Evolutionary conservation across 2,888 invertebrate genomes (phyloP).

Genomic region (Xylota sylvarum): DNA sequence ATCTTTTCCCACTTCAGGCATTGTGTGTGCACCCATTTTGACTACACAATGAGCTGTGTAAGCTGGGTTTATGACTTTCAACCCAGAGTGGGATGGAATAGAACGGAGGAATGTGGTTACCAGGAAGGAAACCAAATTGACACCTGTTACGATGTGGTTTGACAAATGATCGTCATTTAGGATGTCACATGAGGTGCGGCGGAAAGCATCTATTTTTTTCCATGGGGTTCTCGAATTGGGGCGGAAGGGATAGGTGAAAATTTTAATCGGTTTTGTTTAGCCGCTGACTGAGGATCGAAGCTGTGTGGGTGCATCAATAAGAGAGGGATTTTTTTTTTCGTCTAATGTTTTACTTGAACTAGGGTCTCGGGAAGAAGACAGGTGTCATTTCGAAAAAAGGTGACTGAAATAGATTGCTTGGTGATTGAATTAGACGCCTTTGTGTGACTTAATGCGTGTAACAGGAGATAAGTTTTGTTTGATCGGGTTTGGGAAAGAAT

Average conservation of each 20-base stretch:
- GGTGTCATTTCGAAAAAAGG: conserved; percentile 31
- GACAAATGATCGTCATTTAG: conserved; percentile 64
- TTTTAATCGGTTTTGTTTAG: conserved; percentile 37
- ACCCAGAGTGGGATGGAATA: not conserved
- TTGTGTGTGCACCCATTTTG: conserved; percentile 29
- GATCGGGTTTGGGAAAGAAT: conserved; percentile 9
- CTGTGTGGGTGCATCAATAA: conserved; percentile 19
- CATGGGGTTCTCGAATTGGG: conserved; percentile 7
- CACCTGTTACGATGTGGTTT: conserved; percentile 45
- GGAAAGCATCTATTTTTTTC: conserved; percentile 27
- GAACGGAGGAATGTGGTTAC: not conserved
- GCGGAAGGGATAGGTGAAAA: conserved; percentile 34
- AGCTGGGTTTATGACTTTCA: conserved; percentile 24
- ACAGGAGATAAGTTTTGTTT: conserved; percentile 15
- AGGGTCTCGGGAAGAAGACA: conserved; percentile 14
- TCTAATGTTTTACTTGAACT: conserved; percentile 4
- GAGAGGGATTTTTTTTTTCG: conserved; percentile 24
- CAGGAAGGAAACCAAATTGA: conserved; percentile 26
- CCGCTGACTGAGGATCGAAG: not conserved
- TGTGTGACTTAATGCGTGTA: conserved; percentile 26
- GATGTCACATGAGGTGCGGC: conserved; percentile 63
- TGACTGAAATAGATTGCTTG: conserved; percentile 15
- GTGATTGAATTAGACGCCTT: conserved; percentile 49
- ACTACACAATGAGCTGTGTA: conserved; percentile 36
- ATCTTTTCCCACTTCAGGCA: conserved; percentile 12